Conservation (phyloP, 2,888 invertebrate genomes). For the Eugnorisma glareosa region DNA sequence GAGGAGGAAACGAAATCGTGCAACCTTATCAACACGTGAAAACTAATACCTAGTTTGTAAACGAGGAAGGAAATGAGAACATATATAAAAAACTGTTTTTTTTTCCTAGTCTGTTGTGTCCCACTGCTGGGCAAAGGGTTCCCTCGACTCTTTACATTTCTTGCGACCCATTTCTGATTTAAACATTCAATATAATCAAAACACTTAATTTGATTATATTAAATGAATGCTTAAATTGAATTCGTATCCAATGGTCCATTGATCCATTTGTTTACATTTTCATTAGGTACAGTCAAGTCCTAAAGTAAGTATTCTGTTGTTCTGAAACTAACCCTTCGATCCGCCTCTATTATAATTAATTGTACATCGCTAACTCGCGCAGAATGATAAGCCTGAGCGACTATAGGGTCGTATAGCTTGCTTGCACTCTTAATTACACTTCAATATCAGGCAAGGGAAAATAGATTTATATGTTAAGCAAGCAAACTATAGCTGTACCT, state of each 20-base stretch:
- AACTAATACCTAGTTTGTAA: neutral
- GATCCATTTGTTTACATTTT: slow-evolving; percentile 2
- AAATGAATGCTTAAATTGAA: too few species aligned
- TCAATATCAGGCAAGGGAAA: slow-evolving; percentile 45
- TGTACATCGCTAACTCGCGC: slow-evolving; percentile 20
- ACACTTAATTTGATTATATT: too few species aligned
- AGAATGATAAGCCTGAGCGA: slow-evolving; percentile 26
- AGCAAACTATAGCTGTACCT: neutral
- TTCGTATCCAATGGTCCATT: too few species aligned
- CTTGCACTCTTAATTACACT: slow-evolving; percentile 51
- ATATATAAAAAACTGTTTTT: too few species aligned
- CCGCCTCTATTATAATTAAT: slow-evolving; percentile 36
- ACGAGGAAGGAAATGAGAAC: neutral
- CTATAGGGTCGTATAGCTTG: slow-evolving; percentile 17
- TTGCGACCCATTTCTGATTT: too few species aligned
- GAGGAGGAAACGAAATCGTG: slow-evolving; percentile 23
- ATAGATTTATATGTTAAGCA: slow-evolving; percentile 17
- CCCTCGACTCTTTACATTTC: too few species aligned
- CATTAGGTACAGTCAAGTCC: neutral
- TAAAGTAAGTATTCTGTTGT: neutral
- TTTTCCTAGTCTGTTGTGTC: too few species aligned
- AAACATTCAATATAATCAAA: too few species aligned
- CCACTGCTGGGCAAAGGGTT: too few species aligned
- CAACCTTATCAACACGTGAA: slow-evolving; percentile 9
- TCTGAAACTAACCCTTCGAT: slow-evolving; percentile 20